Evolutionary conservation across 2,113 vertebrate genomes (phyloP), one percentile per base, ranked within the genome.

Genomic region (Leucoraja erinaceus): DNA sequence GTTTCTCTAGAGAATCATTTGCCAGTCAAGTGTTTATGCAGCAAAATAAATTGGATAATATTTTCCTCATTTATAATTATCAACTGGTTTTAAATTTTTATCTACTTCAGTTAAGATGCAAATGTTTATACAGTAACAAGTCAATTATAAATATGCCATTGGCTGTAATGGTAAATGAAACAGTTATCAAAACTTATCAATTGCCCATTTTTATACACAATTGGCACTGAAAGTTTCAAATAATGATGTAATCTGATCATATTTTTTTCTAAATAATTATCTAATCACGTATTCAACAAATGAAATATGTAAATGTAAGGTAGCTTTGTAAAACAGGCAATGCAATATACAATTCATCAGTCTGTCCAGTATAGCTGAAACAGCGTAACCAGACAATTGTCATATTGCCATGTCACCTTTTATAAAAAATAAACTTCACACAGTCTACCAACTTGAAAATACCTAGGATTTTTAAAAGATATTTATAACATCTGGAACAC

Each of bases 91-190:
- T 10, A 33, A 70, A 90, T 72, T 47, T 2, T 38, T 70, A 33
- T 72, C 61, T 91, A 38, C 20, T 72, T 25, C 70, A 28, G 28
- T 91, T 14, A 72, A 91, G 66, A 3, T 59, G 61, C 10, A 18
- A 33, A 91, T 72, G 38, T 16, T 0, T 47, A 68, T 47, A 72
- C 10, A 28, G 25, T 61, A 86, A 61, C 54, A 86, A 61, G 47
- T 86, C 83, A 86, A 63, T 31, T 18, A 86, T 11, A 70, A 70
- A 72, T 90, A 70, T 91, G 88, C 33, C 28, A 91, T 68, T 18
- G 25, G 38, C 25, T 4, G 33, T 72, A 47, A 22, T 47, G 22
- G 20, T 91, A 68, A n/a, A 68, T 90, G 5, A 3, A 38, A 90
- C 31, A 18, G 28, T 61, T 33, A 9, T 14, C 12, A 91, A 91